These are phyloP conservation scores for Cariama cristata DNA, from an alignment of 2,113 vertebrate genomes.

Conservation along the genomic window DNA sequence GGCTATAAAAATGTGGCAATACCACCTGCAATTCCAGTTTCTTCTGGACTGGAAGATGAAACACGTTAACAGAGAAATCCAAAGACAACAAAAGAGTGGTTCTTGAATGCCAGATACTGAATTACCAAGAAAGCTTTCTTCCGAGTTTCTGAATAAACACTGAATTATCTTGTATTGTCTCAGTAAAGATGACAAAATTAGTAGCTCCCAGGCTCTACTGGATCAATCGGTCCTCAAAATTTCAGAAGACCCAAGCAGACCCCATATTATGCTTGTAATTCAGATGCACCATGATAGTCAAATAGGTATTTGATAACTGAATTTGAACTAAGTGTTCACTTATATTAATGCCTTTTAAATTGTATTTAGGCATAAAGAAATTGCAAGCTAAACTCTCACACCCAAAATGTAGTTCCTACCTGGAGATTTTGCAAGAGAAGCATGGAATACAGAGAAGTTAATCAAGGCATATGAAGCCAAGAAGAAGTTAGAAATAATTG, in stretches of 20 bases:
- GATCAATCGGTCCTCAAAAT: not conserved
- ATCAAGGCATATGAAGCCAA: constrained; percentile 98
- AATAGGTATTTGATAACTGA: not conserved
- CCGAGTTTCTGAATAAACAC: not conserved
- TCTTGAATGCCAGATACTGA: not conserved
- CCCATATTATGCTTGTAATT: not conserved
- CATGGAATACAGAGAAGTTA: constrained; percentile 98
- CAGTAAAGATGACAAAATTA: not conserved
- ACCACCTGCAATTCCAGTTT: not conserved
- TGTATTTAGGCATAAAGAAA: not conserved
- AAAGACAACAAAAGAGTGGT: not conserved
- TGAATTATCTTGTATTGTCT: not conserved
- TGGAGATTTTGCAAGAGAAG: constrained; percentile 97
- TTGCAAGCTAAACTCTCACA: not conserved
- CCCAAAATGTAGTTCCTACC: constrained; percentile 76
- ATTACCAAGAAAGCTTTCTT: not conserved
- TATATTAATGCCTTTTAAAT: not conserved
- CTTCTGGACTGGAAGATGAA: not conserved
- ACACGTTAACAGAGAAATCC: not conserved
- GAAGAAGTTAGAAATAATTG: constrained; percentile 99
- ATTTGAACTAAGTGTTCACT: not conserved
- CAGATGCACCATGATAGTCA: not conserved
- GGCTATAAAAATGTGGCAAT: not conserved
- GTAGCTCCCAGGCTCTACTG: not conserved
- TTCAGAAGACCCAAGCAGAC: not conserved